A percentile compares a stretch with the other conserved stretches of the same genome.
Evolutionary conservation across 2,888 invertebrate species (phyloP).

Genomic region (Noctua janthina): DNA sequence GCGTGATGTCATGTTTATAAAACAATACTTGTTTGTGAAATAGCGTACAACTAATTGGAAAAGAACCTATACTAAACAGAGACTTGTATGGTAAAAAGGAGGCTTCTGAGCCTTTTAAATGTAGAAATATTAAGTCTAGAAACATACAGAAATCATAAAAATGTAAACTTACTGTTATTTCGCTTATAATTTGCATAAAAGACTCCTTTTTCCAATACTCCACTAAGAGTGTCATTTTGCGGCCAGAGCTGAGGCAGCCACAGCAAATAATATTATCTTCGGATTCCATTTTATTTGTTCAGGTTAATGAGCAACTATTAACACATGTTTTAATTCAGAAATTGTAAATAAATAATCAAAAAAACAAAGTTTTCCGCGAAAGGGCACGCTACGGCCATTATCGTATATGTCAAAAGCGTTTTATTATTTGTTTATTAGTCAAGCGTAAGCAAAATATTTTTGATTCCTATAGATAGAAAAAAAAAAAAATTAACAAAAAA

Average conservation of each 20-base stretch:
- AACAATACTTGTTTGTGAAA: background rate
- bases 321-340: conserved; percentile 56
- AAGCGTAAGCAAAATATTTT: background rate
- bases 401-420: conserved; percentile 56
- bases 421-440: conserved; percentile 31
- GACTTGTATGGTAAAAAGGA: background rate
- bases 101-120: background rate
- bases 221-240: conserved; percentile 76
- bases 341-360: conserved; percentile 51
- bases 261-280: conserved; percentile 70
- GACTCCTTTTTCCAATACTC: conserved; percentile 72
- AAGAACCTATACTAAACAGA: background rate
- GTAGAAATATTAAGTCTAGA: background rate
- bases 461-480: background rate
- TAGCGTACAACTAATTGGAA: background rate
- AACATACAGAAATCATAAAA: background rate
- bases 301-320: background rate
- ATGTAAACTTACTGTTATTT: conserved; percentile 74
- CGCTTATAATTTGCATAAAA: conserved; percentile 78
- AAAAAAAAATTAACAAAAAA: background rate
- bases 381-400: conserved; percentile 48
- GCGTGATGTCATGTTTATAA: background rate
- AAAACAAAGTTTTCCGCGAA: conserved; percentile 53
- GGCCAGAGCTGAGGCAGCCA: conserved; percentile 77
- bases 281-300: conserved; percentile 59